Percentiles rank a stretch among this genome's conserved stretches.
These are phyloP conservation scores for Periphyllus acericola DNA, from an alignment of 2,888 invertebrate species.

Conservation along the genomic window DNA sequence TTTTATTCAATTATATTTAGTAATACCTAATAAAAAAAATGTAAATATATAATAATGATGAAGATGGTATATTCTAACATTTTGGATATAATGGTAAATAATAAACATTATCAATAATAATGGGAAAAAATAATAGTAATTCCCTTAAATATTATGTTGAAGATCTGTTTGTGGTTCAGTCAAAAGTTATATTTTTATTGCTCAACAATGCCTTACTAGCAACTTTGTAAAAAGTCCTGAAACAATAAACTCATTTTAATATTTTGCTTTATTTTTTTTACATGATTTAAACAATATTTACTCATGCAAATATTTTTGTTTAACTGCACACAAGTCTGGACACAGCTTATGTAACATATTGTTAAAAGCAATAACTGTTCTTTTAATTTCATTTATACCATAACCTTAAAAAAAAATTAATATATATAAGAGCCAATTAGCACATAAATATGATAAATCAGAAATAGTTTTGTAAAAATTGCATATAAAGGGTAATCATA, in stretches of 20 bases:
- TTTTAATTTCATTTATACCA: conserved; percentile 77
- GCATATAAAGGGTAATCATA: conserved; percentile 80
- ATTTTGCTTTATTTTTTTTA: not conserved
- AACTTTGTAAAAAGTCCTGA: conserved; percentile 88
- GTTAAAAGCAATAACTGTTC: conserved; percentile 79
- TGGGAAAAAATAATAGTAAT: too few species aligned
- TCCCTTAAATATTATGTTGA: not conserved
- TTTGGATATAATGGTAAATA: not conserved
- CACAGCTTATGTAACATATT: conserved; percentile 80
- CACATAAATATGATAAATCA: not conserved
- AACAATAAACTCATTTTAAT: conserved; percentile 65
- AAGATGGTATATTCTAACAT: not conserved
- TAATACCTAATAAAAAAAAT: not conserved
- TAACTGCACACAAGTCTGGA: conserved; percentile 84
- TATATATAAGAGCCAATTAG: not conserved
- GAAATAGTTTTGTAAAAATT: conserved; percentile 65
- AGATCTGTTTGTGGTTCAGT: conserved; percentile 15
- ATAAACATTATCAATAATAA: not conserved
- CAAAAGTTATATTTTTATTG: conserved; percentile 34
- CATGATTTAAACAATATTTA: conserved; percentile 66
- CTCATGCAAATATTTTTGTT: conserved; percentile 94
- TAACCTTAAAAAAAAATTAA: conserved; percentile 73
- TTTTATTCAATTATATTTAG: not conserved
- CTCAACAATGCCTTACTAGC: conserved; percentile 79
- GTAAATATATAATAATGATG: not conserved